phyloP scores from a whole-genome alignment of 2,888 invertebrate species.

The Pinctada fucata region DNA sequence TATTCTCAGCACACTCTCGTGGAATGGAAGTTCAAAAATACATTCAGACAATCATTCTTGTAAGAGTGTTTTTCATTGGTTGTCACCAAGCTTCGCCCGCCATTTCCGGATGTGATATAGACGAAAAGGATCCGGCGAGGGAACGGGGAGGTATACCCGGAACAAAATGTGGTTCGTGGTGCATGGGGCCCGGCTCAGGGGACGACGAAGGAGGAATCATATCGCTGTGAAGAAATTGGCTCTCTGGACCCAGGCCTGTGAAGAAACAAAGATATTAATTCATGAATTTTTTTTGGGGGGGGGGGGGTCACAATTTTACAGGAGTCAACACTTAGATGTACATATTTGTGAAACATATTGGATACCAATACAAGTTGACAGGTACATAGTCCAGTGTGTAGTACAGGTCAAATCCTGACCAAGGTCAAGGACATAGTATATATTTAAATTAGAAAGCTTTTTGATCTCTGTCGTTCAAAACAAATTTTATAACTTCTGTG shows the following conservation, averaged over 20 bases:
- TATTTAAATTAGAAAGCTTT: too few relatives aligned
- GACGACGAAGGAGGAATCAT: conserved; percentile 55
- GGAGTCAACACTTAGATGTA: too few relatives aligned
- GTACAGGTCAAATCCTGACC: too few relatives aligned
- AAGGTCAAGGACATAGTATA: too few relatives aligned
- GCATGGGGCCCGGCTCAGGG: conserved; percentile 52
- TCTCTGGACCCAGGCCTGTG: conserved; percentile 52
- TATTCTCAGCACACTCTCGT: neutral
- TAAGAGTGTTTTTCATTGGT: conserved; percentile 5
- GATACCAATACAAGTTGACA: too few relatives aligned
- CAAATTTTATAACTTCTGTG: too few relatives aligned
- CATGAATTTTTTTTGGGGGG: too few relatives aligned
- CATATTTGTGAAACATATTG: too few relatives aligned
- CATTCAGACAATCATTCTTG: neutral
- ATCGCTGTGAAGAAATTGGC: conserved; percentile 54
- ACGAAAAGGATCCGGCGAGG: conserved; percentile 40
- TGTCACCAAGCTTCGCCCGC: conserved; percentile 60
- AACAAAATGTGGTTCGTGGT: conserved; percentile 43
- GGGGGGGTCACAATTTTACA: too few relatives aligned
- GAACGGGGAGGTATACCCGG: conserved; percentile 45
- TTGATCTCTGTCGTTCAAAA: too few relatives aligned
- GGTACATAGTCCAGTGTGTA: too few relatives aligned
- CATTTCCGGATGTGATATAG: conserved; percentile 55
- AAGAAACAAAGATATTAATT: neutral
- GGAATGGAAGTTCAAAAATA: conserved; percentile 7